These are phyloP conservation scores for Pseudoatta argentina DNA, from an alignment of 1,140 invertebrate genomes.

Conservation along the genomic window DNA sequence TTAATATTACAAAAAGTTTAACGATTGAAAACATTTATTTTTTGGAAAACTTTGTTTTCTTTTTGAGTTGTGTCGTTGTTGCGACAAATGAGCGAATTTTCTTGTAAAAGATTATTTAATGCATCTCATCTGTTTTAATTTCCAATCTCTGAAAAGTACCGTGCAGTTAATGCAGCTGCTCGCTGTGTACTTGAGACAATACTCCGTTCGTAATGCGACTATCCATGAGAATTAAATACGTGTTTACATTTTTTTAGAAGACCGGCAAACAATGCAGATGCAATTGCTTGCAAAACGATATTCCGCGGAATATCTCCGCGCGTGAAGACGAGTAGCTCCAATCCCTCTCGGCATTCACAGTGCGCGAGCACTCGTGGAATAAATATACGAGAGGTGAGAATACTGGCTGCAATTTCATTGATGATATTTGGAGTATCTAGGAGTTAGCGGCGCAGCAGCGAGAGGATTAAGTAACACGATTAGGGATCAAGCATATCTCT, in stretches of 20 bases:
- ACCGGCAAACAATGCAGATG: constrained; percentile 8
- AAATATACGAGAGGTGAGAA: constrained; percentile 10
- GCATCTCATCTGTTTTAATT: neutral
- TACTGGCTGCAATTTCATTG: constrained; percentile 18
- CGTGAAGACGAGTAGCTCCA: constrained; percentile 15
- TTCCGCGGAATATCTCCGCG: neutral
- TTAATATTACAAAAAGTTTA: too few species aligned
- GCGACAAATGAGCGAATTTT: neutral
- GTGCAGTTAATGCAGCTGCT: neutral
- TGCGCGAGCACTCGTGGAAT: neutral
- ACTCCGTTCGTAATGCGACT: neutral
- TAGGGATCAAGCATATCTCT: constrained; percentile 46
- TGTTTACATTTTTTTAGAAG: constrained; percentile 24
- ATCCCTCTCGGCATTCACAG: neutral
- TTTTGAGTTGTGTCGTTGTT: too few species aligned
- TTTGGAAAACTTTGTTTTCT: too few species aligned
- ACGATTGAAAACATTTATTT: too few species aligned
- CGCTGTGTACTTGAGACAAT: neutral
- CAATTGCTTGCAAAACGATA: constrained; percentile 4
- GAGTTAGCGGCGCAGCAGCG: constrained; percentile 23
- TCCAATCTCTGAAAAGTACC: neutral
- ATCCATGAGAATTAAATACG: neutral
- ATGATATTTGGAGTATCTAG: constrained; percentile 41
- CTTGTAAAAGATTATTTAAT: neutral
- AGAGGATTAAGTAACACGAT: constrained; percentile 54